Percentiles rank a stretch among this genome's conserved stretches.
These are phyloP conservation scores for Burhinus bistriatus DNA, from an alignment of 2,113 vertebrate species.

Conservation along the genomic window DNA sequence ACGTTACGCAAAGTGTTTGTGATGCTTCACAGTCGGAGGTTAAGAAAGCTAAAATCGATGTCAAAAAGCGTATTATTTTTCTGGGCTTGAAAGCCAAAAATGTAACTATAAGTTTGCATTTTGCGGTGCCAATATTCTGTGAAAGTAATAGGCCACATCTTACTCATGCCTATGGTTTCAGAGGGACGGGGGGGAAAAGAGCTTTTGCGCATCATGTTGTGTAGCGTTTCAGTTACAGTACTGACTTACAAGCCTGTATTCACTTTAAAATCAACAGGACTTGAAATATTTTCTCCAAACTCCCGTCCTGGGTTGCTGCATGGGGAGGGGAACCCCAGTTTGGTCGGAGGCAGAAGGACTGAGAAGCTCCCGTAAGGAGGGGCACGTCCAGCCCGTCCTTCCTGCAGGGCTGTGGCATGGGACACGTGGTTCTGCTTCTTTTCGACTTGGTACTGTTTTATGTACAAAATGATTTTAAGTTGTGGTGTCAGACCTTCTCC, in stretches of 20 bases:
- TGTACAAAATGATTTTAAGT: not conserved
- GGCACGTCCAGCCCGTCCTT: not conserved
- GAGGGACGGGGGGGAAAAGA: not conserved
- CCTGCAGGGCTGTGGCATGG: not conserved
- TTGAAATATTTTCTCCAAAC: not conserved
- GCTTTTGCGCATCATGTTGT: not conserved
- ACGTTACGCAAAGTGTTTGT: not conserved
- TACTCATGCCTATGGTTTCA: not conserved
- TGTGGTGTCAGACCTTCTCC: not conserved
- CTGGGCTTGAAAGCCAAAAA: not conserved
- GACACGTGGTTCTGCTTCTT: not conserved
- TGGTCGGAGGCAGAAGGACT: rapidly evolving
- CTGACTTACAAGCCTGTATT: not conserved
- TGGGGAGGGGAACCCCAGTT: not conserved
- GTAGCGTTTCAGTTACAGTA: not conserved
- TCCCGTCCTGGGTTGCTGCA: not conserved
- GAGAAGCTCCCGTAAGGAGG: not conserved
- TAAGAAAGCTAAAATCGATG: not conserved
- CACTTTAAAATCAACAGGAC: not conserved
- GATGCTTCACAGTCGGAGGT: not conserved
- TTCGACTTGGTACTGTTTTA: not conserved
- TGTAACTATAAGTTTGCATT: not conserved
- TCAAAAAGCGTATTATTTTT: not conserved
- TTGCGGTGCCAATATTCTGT: not conserved
- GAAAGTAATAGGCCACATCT: not conserved